These are phyloP conservation scores for Notospermus geniculatus DNA, from an alignment of 1,140 invertebrate genomes.

Conservation along the genomic window DNA sequence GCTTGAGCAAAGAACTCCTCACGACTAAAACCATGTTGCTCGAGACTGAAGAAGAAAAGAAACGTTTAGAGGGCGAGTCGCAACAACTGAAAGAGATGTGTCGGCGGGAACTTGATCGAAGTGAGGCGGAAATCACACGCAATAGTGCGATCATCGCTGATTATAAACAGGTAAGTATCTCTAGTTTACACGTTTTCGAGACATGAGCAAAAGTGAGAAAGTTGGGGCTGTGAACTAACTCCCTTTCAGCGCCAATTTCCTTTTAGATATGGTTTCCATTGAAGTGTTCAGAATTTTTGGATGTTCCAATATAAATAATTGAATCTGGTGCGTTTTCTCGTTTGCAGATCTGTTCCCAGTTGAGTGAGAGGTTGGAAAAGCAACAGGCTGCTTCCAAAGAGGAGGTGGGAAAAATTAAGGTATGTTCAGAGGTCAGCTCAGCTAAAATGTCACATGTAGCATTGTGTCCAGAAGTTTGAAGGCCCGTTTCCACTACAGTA, in stretches of 20 bases:
- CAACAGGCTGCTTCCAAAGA: conserved; percentile 64
- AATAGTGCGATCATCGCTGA: conserved; percentile 80
- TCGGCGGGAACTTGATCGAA: conserved; percentile 72
- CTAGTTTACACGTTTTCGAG: too few relatives aligned
- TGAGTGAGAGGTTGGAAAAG: conserved; percentile 71
- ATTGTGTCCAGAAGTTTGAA: too few relatives aligned
- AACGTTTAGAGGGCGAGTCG: conserved; percentile 74
- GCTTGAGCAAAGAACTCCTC: conserved; percentile 76
- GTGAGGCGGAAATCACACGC: conserved; percentile 67
- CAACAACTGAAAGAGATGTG: conserved; percentile 80
- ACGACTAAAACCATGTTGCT: conserved; percentile 69
- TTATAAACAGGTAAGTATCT: conserved; percentile 81
- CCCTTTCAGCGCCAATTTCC: too few relatives aligned
- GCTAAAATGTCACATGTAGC: too few relatives aligned
- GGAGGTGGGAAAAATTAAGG: conserved; percentile 50
- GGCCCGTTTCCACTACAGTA: too few relatives aligned
- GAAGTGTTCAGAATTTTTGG: too few relatives aligned
- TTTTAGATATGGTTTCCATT: too few relatives aligned
- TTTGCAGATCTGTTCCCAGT: conserved; percentile 74
- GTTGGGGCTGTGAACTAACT: too few relatives aligned
- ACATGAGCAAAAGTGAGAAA: too few relatives aligned
- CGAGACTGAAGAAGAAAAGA: conserved; percentile 81
- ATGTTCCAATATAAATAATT: too few relatives aligned
- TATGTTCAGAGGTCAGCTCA: too few relatives aligned
- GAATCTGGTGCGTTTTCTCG: too few relatives aligned